phyloP scores from a whole-genome alignment of 2,888 invertebrate genomes.

The Zele albiditarsus region DNA sequence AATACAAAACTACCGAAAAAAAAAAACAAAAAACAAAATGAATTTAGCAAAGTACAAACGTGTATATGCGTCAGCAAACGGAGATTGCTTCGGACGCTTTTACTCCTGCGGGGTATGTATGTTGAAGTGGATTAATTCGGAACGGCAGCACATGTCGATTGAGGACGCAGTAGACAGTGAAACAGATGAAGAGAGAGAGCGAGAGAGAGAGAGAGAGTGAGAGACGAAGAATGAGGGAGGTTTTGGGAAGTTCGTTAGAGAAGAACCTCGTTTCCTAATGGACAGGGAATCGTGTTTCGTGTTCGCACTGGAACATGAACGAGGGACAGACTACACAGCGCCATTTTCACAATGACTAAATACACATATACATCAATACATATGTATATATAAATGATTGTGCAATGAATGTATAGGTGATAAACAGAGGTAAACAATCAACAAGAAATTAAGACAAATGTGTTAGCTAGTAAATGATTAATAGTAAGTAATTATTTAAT shows the following conservation, averaged over 20 bases:
- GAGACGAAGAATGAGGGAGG: background rate
- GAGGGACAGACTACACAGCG: conserved; percentile 3
- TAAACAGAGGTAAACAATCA: conserved; percentile 47
- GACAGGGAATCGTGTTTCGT: conserved; percentile 39
- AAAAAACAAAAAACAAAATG: background rate
- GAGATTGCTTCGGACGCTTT: conserved; percentile 21
- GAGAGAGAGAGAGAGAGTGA: background rate
- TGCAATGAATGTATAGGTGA: conserved; percentile 33
- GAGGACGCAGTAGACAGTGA: background rate
- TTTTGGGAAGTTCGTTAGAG: conserved; percentile 51
- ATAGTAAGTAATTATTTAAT: background rate
- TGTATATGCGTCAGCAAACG: conserved; percentile 25
- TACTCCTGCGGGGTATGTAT: conserved; percentile 7
- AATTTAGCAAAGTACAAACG: background rate
- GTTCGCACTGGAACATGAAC: conserved; percentile 23
- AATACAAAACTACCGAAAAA: background rate
- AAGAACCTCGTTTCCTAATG: conserved; percentile 57
- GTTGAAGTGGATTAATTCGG: conserved; percentile 27
- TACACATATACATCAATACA: background rate
- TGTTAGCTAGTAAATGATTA: background rate
- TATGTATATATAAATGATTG: conserved; percentile 8
- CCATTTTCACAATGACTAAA: conserved; percentile 1
- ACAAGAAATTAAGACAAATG: conserved; percentile 27
- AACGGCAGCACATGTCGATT: conserved; percentile 21
- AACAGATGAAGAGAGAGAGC: background rate